These are phyloP conservation scores for Hypsopygia costalis DNA, from an alignment of 2,888 invertebrate species.

Conservation along the genomic window DNA sequence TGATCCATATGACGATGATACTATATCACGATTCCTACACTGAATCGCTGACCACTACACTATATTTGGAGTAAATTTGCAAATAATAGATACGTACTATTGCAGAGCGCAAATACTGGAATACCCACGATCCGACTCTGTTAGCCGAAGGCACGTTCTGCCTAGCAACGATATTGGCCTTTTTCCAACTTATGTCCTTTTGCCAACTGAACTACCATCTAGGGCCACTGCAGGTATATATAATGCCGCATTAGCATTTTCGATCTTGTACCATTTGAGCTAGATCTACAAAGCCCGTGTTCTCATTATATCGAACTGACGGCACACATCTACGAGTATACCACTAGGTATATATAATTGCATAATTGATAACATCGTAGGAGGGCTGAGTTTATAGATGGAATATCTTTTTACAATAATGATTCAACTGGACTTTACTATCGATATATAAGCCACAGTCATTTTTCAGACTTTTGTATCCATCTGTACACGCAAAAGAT, in stretches of 20 bases:
- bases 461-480: too few species aligned
- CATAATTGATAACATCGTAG: too few species aligned
- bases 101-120: constrained; percentile 84
- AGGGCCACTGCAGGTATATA: constrained; percentile 79
- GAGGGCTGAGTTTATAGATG: too few species aligned
- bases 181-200: constrained; percentile 81
- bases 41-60: too few species aligned
- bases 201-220: constrained; percentile 83
- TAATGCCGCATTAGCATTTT: constrained; percentile 20
- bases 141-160: constrained; percentile 84
- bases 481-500: too few species aligned
- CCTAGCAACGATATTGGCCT: constrained; percentile 84
- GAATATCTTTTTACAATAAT: too few species aligned
- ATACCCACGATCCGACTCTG: constrained; percentile 81
- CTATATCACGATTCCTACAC: too few species aligned
- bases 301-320: constrained; percentile 27
- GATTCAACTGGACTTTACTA: too few species aligned
- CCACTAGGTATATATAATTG: too few species aligned
- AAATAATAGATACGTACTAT: constrained; percentile 1
- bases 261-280: constrained; percentile 19
- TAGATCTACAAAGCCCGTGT: constrained; percentile 26
- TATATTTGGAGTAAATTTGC: background rate
- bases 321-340: too few species aligned
- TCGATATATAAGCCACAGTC: too few species aligned
- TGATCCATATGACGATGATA: too few species aligned